These are phyloP conservation scores for Burhinus oedicnemus DNA, from an alignment of 2,113 vertebrate species.

Conservation along the genomic window DNA sequence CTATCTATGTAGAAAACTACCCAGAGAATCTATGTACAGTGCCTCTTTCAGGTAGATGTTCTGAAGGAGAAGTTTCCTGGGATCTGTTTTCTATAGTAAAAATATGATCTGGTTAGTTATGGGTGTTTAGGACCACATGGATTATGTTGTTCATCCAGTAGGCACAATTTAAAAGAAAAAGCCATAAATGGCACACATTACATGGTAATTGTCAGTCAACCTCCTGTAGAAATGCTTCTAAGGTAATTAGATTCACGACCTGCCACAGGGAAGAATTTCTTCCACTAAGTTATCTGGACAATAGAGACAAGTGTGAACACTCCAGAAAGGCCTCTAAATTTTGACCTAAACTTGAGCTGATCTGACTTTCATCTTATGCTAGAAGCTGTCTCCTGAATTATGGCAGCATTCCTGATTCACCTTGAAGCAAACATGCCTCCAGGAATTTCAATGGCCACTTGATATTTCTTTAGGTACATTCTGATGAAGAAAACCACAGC, in stretches of 20 bases:
- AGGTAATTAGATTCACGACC: slow-evolving; percentile 52
- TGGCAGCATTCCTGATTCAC: not conserved
- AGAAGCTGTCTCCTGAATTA: slow-evolving; percentile 49
- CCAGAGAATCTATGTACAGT: not conserved
- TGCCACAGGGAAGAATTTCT: slow-evolving; percentile 44
- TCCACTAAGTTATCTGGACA: slow-evolving; percentile 49
- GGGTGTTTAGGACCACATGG: not conserved
- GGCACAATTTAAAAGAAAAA: not conserved
- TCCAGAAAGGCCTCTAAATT: slow-evolving; percentile 60
- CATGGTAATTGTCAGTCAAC: slow-evolving; percentile 20
- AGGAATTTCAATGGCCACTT: slow-evolving; percentile 21
- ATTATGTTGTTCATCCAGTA: not conserved
- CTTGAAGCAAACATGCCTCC: slow-evolving; percentile 44
- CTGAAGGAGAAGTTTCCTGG: not conserved
- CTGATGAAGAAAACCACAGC: slow-evolving; percentile 16
- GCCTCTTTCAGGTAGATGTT: not conserved
- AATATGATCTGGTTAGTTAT: not conserved
- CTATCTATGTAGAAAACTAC: not conserved
- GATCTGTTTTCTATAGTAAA: not conserved
- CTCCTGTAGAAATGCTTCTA: not conserved
- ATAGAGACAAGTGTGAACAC: slow-evolving; percentile 43
- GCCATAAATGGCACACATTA: not conserved
- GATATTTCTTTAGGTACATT: not conserved
- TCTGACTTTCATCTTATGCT: slow-evolving; percentile 47
- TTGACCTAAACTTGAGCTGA: slow-evolving; percentile 60